Percentiles rank a stretch among this genome's conserved stretches.
phyloP scores from a whole-genome alignment of 2,888 invertebrate species.

The Automeris io region DNA sequence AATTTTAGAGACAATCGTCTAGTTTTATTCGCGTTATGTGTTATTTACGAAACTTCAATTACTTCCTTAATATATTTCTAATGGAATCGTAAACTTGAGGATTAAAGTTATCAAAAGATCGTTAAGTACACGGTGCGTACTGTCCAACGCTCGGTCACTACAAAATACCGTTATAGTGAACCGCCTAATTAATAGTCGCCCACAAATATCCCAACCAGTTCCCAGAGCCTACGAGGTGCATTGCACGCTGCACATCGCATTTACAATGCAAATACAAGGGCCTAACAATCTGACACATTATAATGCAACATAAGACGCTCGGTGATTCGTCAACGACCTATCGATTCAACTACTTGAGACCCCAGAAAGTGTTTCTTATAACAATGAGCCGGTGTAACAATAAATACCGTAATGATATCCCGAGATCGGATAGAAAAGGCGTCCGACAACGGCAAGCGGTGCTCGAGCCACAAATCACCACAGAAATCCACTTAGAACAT shows the following conservation, averaged over 20 bases:
- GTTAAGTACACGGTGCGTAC: conserved; percentile 42
- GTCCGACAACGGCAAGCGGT: conserved; percentile 61
- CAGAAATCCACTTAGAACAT: conserved; percentile 68
- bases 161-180: conserved; percentile 49
- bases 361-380: conserved; percentile 71
- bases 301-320: conserved; percentile 44
- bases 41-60: neutral
- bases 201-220: conserved; percentile 58
- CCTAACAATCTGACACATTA: conserved; percentile 55
- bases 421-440: conserved; percentile 70
- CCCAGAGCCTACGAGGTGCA: conserved; percentile 33
- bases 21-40: neutral
- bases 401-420: conserved; percentile 78
- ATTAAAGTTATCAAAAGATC: conserved; percentile 59
- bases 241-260: conserved; percentile 54
- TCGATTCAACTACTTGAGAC: conserved; percentile 68
- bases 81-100: conserved; percentile 40
- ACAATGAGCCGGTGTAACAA: conserved; percentile 76
- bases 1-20: neutral
- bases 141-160: conserved; percentile 20
- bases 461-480: conserved; percentile 65
- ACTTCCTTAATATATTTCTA: conserved; percentile 42
- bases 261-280: conserved; percentile 68
- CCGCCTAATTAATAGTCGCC: conserved; percentile 66
- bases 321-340: conserved; percentile 44